A percentile compares a stretch with the other conserved stretches of the same genome.
These are phyloP conservation scores for Tridacna gigas DNA, from an alignment of 2,888 invertebrate species.

Conservation along the genomic window DNA sequence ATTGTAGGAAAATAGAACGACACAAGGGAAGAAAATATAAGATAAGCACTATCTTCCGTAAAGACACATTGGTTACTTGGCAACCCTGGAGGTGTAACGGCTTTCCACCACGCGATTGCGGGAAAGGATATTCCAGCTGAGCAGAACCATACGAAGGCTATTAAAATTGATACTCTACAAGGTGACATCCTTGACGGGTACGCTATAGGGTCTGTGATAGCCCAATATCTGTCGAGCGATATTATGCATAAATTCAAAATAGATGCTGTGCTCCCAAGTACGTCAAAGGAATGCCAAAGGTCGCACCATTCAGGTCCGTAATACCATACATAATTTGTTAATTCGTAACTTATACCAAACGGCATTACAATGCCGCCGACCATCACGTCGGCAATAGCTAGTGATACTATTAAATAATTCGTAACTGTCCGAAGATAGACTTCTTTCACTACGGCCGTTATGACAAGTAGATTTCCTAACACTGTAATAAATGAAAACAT, in stretches of 20 bases:
- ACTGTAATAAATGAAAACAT: slow-evolving; percentile 96
- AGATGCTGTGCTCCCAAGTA: slow-evolving; percentile 98
- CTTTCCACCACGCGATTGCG: slow-evolving; percentile 90
- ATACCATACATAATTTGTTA: slow-evolving; percentile 89
- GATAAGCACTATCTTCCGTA: slow-evolving; percentile 97
- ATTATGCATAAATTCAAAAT: slow-evolving; percentile 99
- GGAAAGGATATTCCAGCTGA: slow-evolving; percentile 99
- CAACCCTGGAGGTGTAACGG: slow-evolving; percentile 85
- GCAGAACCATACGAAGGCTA: slow-evolving; percentile 98
- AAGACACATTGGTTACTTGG: slow-evolving; percentile 90
- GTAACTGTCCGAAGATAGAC: slow-evolving; percentile 98
- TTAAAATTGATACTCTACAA: slow-evolving; percentile 93
- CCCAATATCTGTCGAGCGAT: slow-evolving; percentile 98
- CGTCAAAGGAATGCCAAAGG: slow-evolving; percentile 98
- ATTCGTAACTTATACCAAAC: slow-evolving; percentile 87
- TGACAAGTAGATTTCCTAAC: slow-evolving; percentile 97
- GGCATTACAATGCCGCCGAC: slow-evolving; percentile 99
- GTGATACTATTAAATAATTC: slow-evolving; percentile 98
- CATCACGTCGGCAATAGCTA: slow-evolving; percentile 98
- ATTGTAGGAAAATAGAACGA: slow-evolving; percentile 98
- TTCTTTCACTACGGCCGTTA: slow-evolving; percentile 96
- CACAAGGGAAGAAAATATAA: slow-evolving; percentile 98
- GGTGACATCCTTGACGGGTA: slow-evolving; percentile 98
- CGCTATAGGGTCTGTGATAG: slow-evolving; percentile 98
- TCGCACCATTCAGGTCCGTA: slow-evolving; percentile 99